Evolutionary conservation across 2,797 vertebrate genomes (phyloP), one percentile per base, ranked within the genome.

Genomic region (Eidolon dupreanum): DNA sequence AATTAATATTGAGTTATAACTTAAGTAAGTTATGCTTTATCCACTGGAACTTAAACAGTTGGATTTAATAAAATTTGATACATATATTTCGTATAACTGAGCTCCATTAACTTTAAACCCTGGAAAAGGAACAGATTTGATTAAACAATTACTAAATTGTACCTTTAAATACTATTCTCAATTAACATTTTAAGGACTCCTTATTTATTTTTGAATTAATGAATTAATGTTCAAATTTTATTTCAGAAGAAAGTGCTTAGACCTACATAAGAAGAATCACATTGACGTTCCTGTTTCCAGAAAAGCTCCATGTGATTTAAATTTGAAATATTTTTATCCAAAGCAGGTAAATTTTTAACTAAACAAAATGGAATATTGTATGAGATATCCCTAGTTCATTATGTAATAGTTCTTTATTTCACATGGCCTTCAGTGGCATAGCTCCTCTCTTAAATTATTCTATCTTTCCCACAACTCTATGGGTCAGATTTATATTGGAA

Each of bases 311-410:
- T 49, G 36, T 77, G 82, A 83, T 86, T 95, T 94, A 94, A 88
- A 78, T 16, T 90, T 68, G 26, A 90, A 95, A 84, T 61, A 61
- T 96, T 88, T 94, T 89, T 33, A 90, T 63, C 84, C n/a, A 74
- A 41, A 78, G 63, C 61, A 93, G 90, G 88, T 53, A 95, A 93
- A 43, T 83, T 92, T 90, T 93, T 86, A 92, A 93, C 36, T 83
- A 88, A 70, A 82, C 68, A 86, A 95, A 94, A 91, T 26, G 15
- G 65, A 86, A 81, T 74, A 59, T 31, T 84, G n/a, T 61, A 88
- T 71, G 33, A 86, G 77, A 24, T 83, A 88, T 46, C 28, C 43
- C 73, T 88, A 43, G 26, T 66, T 63, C 0, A 70, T 87, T 94
- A 92, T 95, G 55, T 94, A 90, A 92, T 65, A 65, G 41, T 33